A percentile compares a stretch with the other conserved stretches of the same genome.
phyloP scores from a whole-genome alignment of 2,888 invertebrate genomes.

The Nebria salina region DNA sequence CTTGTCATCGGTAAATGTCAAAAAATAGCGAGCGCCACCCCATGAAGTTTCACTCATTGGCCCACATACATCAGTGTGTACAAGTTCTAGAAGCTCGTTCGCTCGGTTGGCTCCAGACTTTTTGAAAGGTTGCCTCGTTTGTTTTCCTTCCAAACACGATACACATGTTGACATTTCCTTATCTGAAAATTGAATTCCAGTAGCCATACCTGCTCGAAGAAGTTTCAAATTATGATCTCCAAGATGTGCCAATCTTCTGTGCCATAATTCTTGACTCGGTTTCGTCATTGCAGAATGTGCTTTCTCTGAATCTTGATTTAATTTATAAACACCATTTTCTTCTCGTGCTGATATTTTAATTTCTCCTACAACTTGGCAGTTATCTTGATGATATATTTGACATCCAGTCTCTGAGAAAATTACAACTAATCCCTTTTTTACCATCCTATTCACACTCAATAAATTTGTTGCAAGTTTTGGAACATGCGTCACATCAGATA shows the following conservation, averaged over 20 bases:
- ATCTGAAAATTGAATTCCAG: not conserved
- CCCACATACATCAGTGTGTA: conserved; percentile 52
- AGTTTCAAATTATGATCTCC: too few relatives aligned
- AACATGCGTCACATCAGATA: too few relatives aligned
- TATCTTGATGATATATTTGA: too few relatives aligned
- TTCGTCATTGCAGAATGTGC: too few relatives aligned
- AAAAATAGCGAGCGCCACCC: conserved; percentile 46
- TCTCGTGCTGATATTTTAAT: too few relatives aligned
- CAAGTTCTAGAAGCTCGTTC: conserved; percentile 47
- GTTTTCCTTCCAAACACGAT: conserved; percentile 6
- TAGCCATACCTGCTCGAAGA: not conserved
- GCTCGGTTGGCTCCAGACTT: not conserved
- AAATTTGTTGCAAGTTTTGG: too few relatives aligned
- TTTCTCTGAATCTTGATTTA: too few relatives aligned
- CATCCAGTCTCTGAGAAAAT: too few relatives aligned
- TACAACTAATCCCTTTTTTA: not conserved
- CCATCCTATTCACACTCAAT: not conserved
- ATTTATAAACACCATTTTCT: too few relatives aligned
- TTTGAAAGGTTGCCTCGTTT: not conserved
- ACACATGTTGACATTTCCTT: not conserved
- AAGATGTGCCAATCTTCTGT: too few relatives aligned
- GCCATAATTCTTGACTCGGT: too few relatives aligned
- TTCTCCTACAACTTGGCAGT: too few relatives aligned
- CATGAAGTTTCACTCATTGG: conserved; percentile 47
- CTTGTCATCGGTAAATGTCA: not conserved